Evolutionary conservation across 2,888 invertebrate species (phyloP).

Genomic region (Drosophila neutralis): DNA sequence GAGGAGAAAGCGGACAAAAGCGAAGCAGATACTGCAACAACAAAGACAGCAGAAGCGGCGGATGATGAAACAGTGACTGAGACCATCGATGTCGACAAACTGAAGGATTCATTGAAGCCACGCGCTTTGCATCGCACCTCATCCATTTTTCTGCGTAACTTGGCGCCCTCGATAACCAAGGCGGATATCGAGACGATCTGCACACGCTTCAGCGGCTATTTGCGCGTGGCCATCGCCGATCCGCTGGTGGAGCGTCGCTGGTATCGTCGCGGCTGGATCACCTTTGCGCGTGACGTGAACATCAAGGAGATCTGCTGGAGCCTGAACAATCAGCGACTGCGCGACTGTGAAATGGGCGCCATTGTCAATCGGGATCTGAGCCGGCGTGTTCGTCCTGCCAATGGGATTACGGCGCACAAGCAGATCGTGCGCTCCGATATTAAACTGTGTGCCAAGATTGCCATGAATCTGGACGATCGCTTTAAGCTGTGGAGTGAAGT

Average conservation of each 20-base stretch:
- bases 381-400: slow-evolving; percentile 95
- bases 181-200: slow-evolving; percentile 98
- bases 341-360: slow-evolving; percentile 88
- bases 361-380: slow-evolving; percentile 98
- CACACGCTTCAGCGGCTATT: slow-evolving; percentile 95
- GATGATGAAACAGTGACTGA: slow-evolving; percentile 50
- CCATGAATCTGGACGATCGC: slow-evolving; percentile 94
- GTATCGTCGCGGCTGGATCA: slow-evolving; percentile 99
- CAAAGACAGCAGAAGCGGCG: slow-evolving; percentile 54
- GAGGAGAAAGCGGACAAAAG: slow-evolving; percentile 17
- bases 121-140: slow-evolving; percentile 96
- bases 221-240: slow-evolving; percentile 98
- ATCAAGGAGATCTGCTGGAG: slow-evolving; percentile 99
- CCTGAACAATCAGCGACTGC: slow-evolving; percentile 93
- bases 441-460: slow-evolving; percentile 95
- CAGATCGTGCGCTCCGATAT: slow-evolving; percentile 96
- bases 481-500: slow-evolving; percentile 90
- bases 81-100: slow-evolving; percentile 85
- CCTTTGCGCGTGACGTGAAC: slow-evolving; percentile 97
- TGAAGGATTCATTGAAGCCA: slow-evolving; percentile 85
- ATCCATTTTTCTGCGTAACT: slow-evolving; percentile 97
- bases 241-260: slow-evolving; percentile 98
- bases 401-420: slow-evolving; percentile 95
- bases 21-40: slow-evolving; percentile 19
- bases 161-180: slow-evolving; percentile 97